Evolutionary conservation across 2,113 vertebrate species (phyloP).

Genomic region (Sinocyclocheilus rhinocerous): DNA sequence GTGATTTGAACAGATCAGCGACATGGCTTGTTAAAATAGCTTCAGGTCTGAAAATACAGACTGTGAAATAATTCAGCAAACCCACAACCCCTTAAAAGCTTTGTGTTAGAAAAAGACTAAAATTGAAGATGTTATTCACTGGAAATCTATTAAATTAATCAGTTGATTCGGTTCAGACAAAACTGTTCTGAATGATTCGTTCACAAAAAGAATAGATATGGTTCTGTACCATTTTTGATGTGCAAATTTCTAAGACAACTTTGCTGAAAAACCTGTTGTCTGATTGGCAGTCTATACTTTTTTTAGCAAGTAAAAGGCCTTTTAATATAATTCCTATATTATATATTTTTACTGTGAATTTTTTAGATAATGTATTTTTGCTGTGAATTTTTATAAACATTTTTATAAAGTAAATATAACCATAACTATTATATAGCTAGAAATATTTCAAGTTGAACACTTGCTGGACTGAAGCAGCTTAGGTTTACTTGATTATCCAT

Average conservation of each 20-base stretch:
- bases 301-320: neutral
- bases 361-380: neutral
- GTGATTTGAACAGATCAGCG: neutral
- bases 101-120: neutral
- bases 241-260: neutral
- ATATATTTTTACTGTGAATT: no score
- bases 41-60: neutral
- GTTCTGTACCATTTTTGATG: neutral
- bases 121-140: neutral
- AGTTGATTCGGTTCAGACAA: neutral
- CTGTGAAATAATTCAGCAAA: neutral
- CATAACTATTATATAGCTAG: neutral
- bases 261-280: neutral
- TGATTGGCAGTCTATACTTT: neutral
- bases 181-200: neutral
- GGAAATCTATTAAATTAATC: neutral
- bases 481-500: neutral
- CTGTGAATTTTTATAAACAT: neutral
- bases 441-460: neutral
- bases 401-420: neutral
- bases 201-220: neutral
- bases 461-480: neutral
- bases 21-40: neutral
- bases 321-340: neutral
- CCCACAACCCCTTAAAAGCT: neutral